Percentiles rank a stretch among this genome's conserved stretches.
phyloP scores from a whole-genome alignment of 2,113 vertebrate genomes.

The Lonchura striata region DNA sequence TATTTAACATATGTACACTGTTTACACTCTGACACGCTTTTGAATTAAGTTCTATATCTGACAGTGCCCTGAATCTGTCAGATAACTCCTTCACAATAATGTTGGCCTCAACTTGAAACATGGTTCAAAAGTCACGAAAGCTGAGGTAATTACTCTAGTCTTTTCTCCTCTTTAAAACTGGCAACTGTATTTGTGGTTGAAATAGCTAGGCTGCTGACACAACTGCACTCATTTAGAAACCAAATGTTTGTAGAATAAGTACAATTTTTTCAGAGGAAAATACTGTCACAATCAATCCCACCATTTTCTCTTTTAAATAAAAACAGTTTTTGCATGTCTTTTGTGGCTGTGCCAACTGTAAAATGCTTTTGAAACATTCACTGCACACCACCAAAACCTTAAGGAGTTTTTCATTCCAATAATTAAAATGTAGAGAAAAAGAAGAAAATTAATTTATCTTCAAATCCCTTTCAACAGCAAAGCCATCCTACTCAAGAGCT shows the following conservation, averaged over 20 bases:
- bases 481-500: background rate
- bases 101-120: background rate
- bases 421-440: conserved; percentile 8
- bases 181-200: background rate
- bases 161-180: background rate
- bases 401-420: background rate
- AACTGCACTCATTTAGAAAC: background rate
- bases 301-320: background rate
- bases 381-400: background rate
- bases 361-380: background rate
- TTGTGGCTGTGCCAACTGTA: background rate
- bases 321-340: background rate
- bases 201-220: background rate
- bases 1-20: background rate
- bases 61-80: background rate
- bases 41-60: background rate
- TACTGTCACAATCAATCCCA: background rate
- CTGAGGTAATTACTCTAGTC: background rate
- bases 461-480: conserved; percentile 36
- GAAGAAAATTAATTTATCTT: background rate
- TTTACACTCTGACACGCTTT: background rate
- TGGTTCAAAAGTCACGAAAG: background rate
- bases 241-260: background rate
- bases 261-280: background rate
- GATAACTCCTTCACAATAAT: background rate